Base-by-base conservation (phyloP, 2,113 vertebrate species). In the Smithornis capensis region DNA sequence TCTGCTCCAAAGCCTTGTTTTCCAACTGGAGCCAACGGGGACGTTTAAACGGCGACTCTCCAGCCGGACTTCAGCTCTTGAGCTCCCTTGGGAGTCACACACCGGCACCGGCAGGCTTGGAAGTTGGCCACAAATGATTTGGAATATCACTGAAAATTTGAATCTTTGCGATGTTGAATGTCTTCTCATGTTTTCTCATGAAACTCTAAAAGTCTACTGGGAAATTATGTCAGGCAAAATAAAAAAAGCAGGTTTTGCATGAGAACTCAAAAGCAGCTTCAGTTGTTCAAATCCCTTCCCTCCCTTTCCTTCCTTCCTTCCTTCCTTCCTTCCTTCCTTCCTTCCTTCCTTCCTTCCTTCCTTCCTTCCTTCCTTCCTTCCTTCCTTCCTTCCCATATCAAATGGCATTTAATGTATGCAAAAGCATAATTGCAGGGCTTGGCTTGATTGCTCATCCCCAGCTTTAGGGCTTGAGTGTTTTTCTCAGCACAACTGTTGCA, bases 141-240 rank as follows among this genome's bases (percentile, higher is more conserved):
- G 40, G 49, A 64, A 13, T 17, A 10, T n/a, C 33, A 2, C 22
- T 5, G 59, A 44, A 75, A 81, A 42, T 47, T 12, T 3, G 14
- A 31, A 27, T 11, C 21, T 78, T 62, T 52, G 71, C 33, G 19
- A 5, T 12, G 4, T 0, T 5, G 9, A 63, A 7, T 6, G 7
- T 31, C 14, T 33, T 18, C 12, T 19, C 40, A 1, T 0, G 7
- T 31, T 17, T 33, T 18, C 12, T 19, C 40, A 1, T 0, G 13
- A 55, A 91, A 57, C 25, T 25, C 60, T 49, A 9, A 67, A 77
- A 55, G 16, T 62, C 14, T 4, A 2, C 40, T 12, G n/a, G 25
- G 67, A n/a, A 27, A 7, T 81, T 19, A 12, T 22, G 29, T 19
- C 12, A 40, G 31, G 35, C 7, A 38, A 83, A 10, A 19, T 9